Evolutionary conservation across 1,140 invertebrate species (phyloP), one percentile per base, ranked within the genome.

Genomic region (Drosophila sechellia): DNA sequence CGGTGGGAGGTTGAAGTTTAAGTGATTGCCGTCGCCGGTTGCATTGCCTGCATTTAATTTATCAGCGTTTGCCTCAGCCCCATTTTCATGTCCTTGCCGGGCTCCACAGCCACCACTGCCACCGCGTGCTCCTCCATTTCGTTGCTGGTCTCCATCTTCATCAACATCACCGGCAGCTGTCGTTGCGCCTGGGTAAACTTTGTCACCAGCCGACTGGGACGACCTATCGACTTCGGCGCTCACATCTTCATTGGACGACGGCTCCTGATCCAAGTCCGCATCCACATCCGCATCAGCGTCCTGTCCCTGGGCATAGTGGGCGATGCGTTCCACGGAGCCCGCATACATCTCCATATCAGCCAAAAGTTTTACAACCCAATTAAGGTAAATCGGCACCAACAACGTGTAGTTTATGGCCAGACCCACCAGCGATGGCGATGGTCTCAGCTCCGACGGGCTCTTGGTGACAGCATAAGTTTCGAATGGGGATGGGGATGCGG

Each of bases 351-450:
- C 96, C 70, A 96, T 94, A 86, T 96, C 96, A 4, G 96, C 94
- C 57, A 96, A 94, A 91, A 96, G 96, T 92, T 96, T 96, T 58
- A 96, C 96, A 48, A 96, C 95, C 95, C 96, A 96, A 81, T 96
- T 96, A 42, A 97, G 93, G 92, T 96, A 97, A 76, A 96, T 95
- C 15, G 96, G 96, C 61, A 97, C 94, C 53, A 97, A 92, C 17
- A 97, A 94, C n/a, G 96, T 95, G 92, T 97, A 97, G 81, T 96
- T 95, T 71, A 96, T 95, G 35, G 96, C 95, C 58, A 97, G 91
- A 3, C 96, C 96, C 34, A 96, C 94, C 59, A 95, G 90, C 12
- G 95, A 94, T 1, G 94, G 94, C 35, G 94, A 94, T 3, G 95
- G 93, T 13, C 93, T 91, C 55, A 81, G 68, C 45, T 75, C 69